phyloP scores from a whole-genome alignment of 2,113 vertebrate genomes.

The Capreolus pygargus region DNA sequence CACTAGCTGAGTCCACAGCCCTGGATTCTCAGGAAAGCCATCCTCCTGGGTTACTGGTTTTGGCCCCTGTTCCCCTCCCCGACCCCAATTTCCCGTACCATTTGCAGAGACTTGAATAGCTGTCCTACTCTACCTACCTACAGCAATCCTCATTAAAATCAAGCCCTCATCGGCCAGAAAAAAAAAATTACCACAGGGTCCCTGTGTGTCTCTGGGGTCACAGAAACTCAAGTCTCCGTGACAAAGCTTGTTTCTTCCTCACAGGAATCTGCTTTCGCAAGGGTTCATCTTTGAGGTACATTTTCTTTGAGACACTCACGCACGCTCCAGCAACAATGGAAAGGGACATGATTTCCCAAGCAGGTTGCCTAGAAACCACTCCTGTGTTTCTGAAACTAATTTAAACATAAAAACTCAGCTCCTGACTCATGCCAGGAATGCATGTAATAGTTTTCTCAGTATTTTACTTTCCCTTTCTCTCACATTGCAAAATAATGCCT shows the following conservation, averaged over 20 bases:
- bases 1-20: background rate
- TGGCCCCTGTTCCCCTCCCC: background rate
- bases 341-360: slow-evolving; percentile 60
- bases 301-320: background rate
- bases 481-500: slow-evolving; percentile 32
- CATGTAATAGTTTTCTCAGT: slow-evolving; percentile 39
- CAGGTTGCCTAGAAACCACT: slow-evolving; percentile 72
- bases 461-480: slow-evolving; percentile 51
- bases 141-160: background rate
- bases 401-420: slow-evolving; percentile 65
- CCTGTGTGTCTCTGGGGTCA: background rate
- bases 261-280: background rate
- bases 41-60: background rate
- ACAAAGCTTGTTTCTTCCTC: background rate
- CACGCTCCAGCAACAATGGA: slow-evolving; percentile 38
- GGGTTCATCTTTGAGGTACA: background rate
- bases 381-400: slow-evolving; percentile 62
- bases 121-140: background rate
- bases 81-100: background rate
- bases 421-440: slow-evolving; percentile 58
- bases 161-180: background rate
- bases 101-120: background rate
- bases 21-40: background rate
- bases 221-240: background rate
- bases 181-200: background rate